phyloP scores from a whole-genome alignment of 2,888 invertebrate genomes.

The Oscheius sp. region DNA sequence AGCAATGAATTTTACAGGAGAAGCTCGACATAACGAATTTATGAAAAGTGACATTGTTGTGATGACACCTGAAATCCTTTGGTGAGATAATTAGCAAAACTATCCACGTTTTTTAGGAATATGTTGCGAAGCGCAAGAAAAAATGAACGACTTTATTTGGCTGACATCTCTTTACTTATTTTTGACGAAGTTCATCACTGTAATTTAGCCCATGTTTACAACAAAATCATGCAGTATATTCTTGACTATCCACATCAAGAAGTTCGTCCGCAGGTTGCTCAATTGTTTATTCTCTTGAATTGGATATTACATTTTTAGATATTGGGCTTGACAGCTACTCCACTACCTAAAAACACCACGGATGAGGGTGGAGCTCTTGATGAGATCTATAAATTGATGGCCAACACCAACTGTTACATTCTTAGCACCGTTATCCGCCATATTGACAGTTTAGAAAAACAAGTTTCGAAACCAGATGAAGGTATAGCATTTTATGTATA shows the following conservation, averaged over 20 bases:
- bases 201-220: constrained; percentile 51
- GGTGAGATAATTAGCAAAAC: constrained; percentile 41
- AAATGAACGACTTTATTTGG: constrained; percentile 62
- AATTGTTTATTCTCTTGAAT: neutral
- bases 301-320: constrained; percentile 35
- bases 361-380: neutral
- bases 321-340: constrained; percentile 31
- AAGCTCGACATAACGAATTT: constrained; percentile 44
- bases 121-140: constrained; percentile 61
- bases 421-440: constrained; percentile 45
- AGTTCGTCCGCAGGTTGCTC: constrained; percentile 42
- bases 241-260: constrained; percentile 41
- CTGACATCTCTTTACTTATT: constrained; percentile 66
- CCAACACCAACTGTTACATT: constrained; percentile 38
- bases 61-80: constrained; percentile 66
- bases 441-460: constrained; percentile 40
- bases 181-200: constrained; percentile 69
- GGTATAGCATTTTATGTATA: constrained; percentile 26
- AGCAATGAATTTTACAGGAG: constrained; percentile 47
- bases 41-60: constrained; percentile 56
- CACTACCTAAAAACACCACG: neutral
- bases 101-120: constrained; percentile 48
- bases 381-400: constrained; percentile 45
- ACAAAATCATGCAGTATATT: constrained; percentile 38
- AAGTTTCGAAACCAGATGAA: constrained; percentile 50